Evolutionary conservation across 2,888 invertebrate species (phyloP), one percentile per base, ranked within the genome.

Genomic region (Polydrusus cervinus): DNA sequence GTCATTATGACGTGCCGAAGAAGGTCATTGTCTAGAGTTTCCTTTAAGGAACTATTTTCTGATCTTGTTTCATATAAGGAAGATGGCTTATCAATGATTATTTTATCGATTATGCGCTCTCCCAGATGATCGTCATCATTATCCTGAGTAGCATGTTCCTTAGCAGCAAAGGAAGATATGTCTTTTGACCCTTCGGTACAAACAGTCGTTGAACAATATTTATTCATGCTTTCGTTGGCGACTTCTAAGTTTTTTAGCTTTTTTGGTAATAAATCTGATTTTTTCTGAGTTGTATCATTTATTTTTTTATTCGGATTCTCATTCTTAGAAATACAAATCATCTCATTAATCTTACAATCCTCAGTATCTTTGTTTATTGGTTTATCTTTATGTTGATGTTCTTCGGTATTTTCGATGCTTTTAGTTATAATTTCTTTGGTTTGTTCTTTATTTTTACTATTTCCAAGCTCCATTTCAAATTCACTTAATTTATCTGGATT

Each of bases 1-100:
- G 57, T 71, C 75, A 71, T 75, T 10, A 75, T 72, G 0, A 74
- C 60, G 14, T 77, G 74, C 16, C 38, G 34, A n/a, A 67, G 14
- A 45, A 61, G 6, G 13, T n/a, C 38, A 5, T 38, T 13, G 20
- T 40, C 38, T 11, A 55, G 0, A 2, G 53, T 13, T 53, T 53
- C 25, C 38, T 61, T 38, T 20, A 62, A 16, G 7, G 1, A 30
- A 3, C 14, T 20, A 30, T 47, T 11, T 49, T 45, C 16, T 65
- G 16, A 13, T 8, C 1, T 45, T 16, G 11, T 34, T 14, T 57
- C 7, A 13, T 55, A 20, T 11, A 13, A 20, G 5, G 18, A 55
- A 11, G 20, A n/a, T 18, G 9, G 13, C 16, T 7, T 20, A 14
- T 20, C 2, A 25, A 20, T 10, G 10, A 30, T 55, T 55, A 30